Conservation (phyloP, 2,888 invertebrate genomes). For the Drosophila emarginata region DNA sequence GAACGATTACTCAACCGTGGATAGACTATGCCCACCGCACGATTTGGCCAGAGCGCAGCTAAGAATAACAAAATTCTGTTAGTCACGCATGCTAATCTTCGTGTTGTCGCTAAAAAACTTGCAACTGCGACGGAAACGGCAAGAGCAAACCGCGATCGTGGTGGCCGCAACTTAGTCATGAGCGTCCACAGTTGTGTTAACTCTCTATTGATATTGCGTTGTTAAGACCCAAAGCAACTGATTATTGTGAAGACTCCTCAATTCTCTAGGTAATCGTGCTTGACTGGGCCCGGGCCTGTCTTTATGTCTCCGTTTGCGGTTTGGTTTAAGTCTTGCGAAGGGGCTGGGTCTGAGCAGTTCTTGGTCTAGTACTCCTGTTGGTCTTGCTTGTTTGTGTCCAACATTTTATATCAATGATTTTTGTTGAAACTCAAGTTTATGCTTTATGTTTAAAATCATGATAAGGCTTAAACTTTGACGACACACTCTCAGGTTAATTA, state of each 20-base stretch:
- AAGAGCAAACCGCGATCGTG: slow-evolving; percentile 48
- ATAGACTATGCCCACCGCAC: slow-evolving; percentile 52
- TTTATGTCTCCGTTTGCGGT: slow-evolving; percentile 38
- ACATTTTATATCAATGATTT: neutral
- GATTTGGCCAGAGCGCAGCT: slow-evolving; percentile 42
- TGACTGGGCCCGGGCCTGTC: slow-evolving; percentile 41
- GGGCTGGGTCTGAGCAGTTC: slow-evolving; percentile 42
- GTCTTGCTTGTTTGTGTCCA: neutral
- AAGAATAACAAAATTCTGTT: slow-evolving; percentile 74
- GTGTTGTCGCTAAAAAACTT: slow-evolving; percentile 72
- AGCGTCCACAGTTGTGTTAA: slow-evolving; percentile 17
- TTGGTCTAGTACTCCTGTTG: neutral
- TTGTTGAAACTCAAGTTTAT: neutral
- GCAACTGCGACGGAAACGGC: slow-evolving; percentile 56
- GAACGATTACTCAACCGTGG: slow-evolving; percentile 76
- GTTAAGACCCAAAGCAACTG: slow-evolving; percentile 67
- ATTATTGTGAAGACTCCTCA: slow-evolving; percentile 71
- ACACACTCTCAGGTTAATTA: slow-evolving; percentile 58
- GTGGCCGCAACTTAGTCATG: slow-evolving; percentile 60
- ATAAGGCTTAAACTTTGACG: slow-evolving; percentile 32
- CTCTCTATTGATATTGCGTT: slow-evolving; percentile 59
- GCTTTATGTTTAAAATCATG: neutral
- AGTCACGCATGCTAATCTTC: slow-evolving; percentile 80
- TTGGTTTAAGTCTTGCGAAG: neutral
- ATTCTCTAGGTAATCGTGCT: slow-evolving; percentile 62